Base-by-base conservation (phyloP, 1,140 invertebrate genomes). In the Drosophila miranda region DNA sequence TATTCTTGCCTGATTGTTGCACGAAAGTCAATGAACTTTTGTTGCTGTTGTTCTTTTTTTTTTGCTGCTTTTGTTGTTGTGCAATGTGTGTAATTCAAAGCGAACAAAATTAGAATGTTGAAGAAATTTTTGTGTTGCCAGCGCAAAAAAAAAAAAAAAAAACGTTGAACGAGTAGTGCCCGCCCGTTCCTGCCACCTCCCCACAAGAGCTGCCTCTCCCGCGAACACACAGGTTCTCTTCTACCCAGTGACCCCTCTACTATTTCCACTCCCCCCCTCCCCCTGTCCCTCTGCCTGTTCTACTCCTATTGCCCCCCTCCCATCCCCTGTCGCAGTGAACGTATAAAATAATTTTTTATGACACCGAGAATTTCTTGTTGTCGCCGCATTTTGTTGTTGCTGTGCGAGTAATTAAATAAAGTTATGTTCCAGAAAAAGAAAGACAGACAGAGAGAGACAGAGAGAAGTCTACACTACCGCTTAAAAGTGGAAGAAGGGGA, bases 331-430 rank as follows among this genome's bases (percentile, higher is more conserved):
- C 43, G 48, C 53, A 70, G 46, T 38, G 42, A 34, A 68, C 69
- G 57, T 62, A 46, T 73, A 74, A 74, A 74, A 67, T 86, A 80
- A 80, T 76, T 84, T 86, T 83, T 84, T 86, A 84, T 86, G 81
- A 77, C 81, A 86, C 77, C 64, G 42, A 76, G 72, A 56, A 75
- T 86, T 86, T 79, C 54, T 72, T 73, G 75, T 73, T 73, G 75
- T 72, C 55, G 71, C 71, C 57, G 63, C 59, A 78, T 64, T 62
- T 84, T 79, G 70, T 56, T 74, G 43, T 75, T 80, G 70, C 49
- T 64, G 54, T 54, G 11, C 21, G 38, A 55, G 73, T 84, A 84
- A 84, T 84, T 84, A 84, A 84, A 84, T 84, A 80, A 84, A 81
- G 74, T 86, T 83, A 83, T 75, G 82, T 78, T 66, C 50, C 61